A percentile compares a stretch with the other conserved stretches of the same genome.
phyloP scores from a whole-genome alignment of 2,113 vertebrate genomes.

The Hypanus sabinus region DNA sequence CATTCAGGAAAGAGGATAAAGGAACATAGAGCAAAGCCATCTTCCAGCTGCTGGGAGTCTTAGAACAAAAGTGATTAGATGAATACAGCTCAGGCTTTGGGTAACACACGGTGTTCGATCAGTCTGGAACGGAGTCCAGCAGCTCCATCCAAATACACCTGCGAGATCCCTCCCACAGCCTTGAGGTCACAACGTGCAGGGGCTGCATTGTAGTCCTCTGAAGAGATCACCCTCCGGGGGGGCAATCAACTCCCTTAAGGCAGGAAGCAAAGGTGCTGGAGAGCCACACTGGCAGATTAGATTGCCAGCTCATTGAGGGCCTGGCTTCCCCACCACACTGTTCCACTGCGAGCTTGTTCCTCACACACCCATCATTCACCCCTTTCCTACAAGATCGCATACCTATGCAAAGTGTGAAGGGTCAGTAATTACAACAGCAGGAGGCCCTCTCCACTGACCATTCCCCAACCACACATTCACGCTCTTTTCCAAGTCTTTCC shows the following conservation, averaged over 20 bases:
- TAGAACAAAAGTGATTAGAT: background rate
- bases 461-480: background rate
- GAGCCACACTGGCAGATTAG: background rate
- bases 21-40: background rate
- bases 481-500: background rate
- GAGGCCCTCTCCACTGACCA: background rate
- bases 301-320: background rate
- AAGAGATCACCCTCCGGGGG: background rate
- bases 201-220: background rate
- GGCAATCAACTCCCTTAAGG: background rate
- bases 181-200: background rate
- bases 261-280: background rate
- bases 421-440: background rate
- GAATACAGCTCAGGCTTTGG: background rate
- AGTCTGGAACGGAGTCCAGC: background rate
- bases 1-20: background rate
- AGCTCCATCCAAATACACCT: too few species aligned
- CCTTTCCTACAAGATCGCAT: background rate
- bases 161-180: too few species aligned
- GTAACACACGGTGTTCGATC: background rate
- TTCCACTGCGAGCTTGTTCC: background rate
- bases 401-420: background rate
- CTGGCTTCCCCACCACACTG: background rate
- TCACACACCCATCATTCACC: background rate
- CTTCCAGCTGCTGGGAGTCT: background rate